A percentile compares a stretch with the other conserved stretches of the same genome.
These are phyloP conservation scores for Tautogolabrus adspersus DNA, from an alignment of 2,113 vertebrate genomes.

Conservation along the genomic window DNA sequence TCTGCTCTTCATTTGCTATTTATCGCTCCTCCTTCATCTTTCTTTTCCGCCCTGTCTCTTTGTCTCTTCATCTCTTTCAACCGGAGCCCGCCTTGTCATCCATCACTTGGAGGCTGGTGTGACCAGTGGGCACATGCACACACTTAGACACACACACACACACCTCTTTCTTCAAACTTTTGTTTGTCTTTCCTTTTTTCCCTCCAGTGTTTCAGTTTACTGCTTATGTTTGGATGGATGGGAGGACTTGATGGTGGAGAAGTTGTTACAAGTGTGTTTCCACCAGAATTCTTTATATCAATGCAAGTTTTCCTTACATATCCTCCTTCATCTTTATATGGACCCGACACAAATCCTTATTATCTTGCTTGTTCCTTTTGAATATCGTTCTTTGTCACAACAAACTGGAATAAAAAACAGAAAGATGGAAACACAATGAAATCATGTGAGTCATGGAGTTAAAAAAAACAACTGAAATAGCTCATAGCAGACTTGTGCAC, in stretches of 20 bases:
- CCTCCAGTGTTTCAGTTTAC: neutral
- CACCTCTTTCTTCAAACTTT: neutral
- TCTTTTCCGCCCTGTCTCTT: constrained; percentile 38
- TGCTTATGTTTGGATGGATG: neutral
- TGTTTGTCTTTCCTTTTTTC: neutral
- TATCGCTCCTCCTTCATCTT: constrained; percentile 58
- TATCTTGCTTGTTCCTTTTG: neutral
- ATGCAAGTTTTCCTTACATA: neutral
- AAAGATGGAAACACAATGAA: neutral
- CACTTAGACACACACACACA: neutral
- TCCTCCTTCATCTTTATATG: constrained; percentile 13
- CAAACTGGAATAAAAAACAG: constrained; percentile 13
- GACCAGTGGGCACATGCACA: constrained; percentile 7
- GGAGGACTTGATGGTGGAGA: too few relatives aligned
- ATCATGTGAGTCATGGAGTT: neutral
- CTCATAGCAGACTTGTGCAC: neutral
- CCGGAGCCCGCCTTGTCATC: constrained; percentile 37
- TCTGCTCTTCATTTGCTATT: constrained; percentile 53
- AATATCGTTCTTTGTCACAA: constrained; percentile 9
- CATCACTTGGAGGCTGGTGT: constrained; percentile 44
- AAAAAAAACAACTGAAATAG: constrained; percentile 5
- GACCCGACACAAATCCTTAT: neutral
- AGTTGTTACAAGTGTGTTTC: neutral
- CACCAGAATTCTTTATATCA: neutral
- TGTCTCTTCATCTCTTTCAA: constrained; percentile 49